phyloP scores from a whole-genome alignment of 2,888 invertebrate species.

The Sisyra nigra region DNA sequence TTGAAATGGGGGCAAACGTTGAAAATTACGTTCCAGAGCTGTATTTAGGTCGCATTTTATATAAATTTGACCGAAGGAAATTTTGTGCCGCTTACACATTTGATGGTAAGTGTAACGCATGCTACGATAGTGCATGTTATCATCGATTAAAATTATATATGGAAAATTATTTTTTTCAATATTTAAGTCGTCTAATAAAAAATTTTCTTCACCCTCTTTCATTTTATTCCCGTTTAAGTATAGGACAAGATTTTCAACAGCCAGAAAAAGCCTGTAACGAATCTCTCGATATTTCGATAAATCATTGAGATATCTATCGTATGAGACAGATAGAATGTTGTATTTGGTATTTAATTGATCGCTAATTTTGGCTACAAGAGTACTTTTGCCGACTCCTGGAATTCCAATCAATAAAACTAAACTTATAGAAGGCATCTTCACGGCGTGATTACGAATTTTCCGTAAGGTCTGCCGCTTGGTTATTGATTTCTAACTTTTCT shows the following conservation, averaged over 20 bases:
- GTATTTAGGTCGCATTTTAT: background rate
- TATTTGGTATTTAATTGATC: background rate
- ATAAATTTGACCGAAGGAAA: slow-evolving; percentile 2
- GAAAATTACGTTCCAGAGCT: slow-evolving; percentile 1
- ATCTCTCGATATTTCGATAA: background rate
- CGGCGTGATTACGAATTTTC: background rate
- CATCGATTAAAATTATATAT: slow-evolving; percentile 5
- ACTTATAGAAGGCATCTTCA: background rate
- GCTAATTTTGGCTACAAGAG: background rate
- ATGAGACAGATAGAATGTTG: background rate
- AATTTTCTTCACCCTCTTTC: background rate
- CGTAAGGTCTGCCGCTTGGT: background rate
- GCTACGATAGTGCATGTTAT: slow-evolving; percentile 7
- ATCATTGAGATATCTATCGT: background rate
- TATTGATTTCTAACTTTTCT: background rate
- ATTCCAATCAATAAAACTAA: background rate
- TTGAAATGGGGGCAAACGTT: background rate
- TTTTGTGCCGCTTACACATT: background rate
- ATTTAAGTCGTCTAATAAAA: background rate
- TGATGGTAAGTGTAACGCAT: slow-evolving; percentile 7
- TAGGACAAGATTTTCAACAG: background rate
- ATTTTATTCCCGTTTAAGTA: background rate
- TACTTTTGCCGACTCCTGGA: slow-evolving; percentile 1
- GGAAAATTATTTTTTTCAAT: background rate
- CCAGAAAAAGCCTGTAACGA: background rate